Percentiles rank a stretch among this genome's conserved stretches.
Evolutionary conservation across 2,888 invertebrate genomes (phyloP).

Genomic region (Siphonodentalium dalli): DNA sequence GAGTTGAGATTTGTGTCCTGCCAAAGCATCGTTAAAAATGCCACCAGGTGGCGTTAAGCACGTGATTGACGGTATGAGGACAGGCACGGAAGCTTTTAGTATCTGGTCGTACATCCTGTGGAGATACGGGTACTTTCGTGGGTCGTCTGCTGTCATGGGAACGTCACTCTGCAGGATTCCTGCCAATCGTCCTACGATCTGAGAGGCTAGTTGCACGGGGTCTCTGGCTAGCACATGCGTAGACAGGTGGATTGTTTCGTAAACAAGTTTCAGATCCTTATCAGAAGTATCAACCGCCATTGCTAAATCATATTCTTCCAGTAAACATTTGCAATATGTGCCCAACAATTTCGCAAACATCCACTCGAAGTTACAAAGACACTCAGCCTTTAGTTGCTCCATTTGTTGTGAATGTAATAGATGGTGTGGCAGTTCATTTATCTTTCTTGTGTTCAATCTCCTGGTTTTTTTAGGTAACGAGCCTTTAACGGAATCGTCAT

Average conservation of each 20-base stretch:
- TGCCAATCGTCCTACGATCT: constrained; percentile 69
- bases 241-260: constrained; percentile 76
- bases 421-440: constrained; percentile 84
- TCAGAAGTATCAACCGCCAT: constrained; percentile 51
- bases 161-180: constrained; percentile 55
- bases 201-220: constrained; percentile 82
- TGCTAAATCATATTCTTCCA: constrained; percentile 77
- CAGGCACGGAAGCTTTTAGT: constrained; percentile 44
- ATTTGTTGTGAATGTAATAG: constrained; percentile 71
- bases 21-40: constrained; percentile 54
- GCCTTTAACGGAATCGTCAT: constrained; percentile 32
- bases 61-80: constrained; percentile 54
- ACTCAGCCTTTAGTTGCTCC: constrained; percentile 71
- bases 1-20: constrained; percentile 57
- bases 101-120: constrained; percentile 49
- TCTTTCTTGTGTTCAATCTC: constrained; percentile 77
- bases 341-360: constrained; percentile 81
- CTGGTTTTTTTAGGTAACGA: too few relatives aligned
- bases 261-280: constrained; percentile 68
- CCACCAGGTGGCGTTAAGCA: constrained; percentile 61
- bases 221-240: constrained; percentile 80
- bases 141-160: constrained; percentile 55
- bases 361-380: constrained; percentile 80
- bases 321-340: constrained; percentile 77
- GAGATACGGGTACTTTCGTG: constrained; percentile 52